These are phyloP conservation scores for Xanthorhoe spadicearia DNA, from an alignment of 2,888 invertebrate genomes.

Conservation along the genomic window DNA sequence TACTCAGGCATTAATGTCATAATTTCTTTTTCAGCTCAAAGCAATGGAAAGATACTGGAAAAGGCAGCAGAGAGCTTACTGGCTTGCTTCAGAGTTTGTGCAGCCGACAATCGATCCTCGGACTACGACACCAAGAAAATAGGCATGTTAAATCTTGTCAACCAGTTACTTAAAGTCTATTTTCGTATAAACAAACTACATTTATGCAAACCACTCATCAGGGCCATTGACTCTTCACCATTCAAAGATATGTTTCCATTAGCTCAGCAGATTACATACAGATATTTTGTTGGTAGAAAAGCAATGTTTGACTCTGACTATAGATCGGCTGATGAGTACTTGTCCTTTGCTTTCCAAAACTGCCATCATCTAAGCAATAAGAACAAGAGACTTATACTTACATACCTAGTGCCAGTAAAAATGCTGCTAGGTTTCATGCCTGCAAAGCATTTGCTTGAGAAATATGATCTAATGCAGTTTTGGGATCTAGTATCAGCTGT, in stretches of 20 bases:
- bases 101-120: conserved; percentile 95
- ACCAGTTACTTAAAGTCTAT: conserved; percentile 97
- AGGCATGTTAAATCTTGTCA: conserved; percentile 98
- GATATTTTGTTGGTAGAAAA: conserved; percentile 98
- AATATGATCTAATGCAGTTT: conserved; percentile 96
- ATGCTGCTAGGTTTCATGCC: conserved; percentile 99
- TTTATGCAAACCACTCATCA: conserved; percentile 96
- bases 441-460: conserved; percentile 90
- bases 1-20: no score
- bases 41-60: conserved; percentile 90
- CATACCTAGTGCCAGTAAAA: conserved; percentile 98
- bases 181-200: conserved; percentile 96
- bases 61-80: conserved; percentile 97
- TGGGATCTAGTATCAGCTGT: conserved; percentile 95
- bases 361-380: conserved; percentile 92
- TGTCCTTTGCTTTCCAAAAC: conserved; percentile 96
- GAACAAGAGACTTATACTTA: conserved; percentile 96
- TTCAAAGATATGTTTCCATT: conserved; percentile 95
- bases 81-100: conserved; percentile 97
- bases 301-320: conserved; percentile 99
- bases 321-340: conserved; percentile 94
- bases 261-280: conserved; percentile 97
- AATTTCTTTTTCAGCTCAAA: conserved; percentile 66
- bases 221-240: conserved; percentile 97
- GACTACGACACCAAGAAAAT: conserved; percentile 97